phyloP scores from a whole-genome alignment of 2,113 vertebrate genomes.

The Lamprologus speciosus region DNA sequence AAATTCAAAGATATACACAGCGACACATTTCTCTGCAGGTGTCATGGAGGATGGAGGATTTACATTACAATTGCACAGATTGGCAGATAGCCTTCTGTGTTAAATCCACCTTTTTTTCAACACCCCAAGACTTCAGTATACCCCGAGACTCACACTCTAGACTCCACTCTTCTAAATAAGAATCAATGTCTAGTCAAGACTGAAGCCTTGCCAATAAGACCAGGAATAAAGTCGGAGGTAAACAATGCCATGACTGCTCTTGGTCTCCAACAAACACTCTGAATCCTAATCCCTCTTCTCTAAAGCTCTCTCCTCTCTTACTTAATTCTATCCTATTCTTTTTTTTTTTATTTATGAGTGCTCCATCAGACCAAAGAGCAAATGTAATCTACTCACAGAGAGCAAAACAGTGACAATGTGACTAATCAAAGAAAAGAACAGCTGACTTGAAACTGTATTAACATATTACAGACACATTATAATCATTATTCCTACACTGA shows the following conservation, averaged over 20 bases:
- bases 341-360: constrained; percentile 4
- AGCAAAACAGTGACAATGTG: background rate
- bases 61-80: background rate
- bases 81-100: background rate
- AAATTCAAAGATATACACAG: background rate
- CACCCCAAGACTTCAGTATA: background rate
- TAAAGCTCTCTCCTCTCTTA: background rate
- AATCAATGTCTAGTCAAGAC: constrained; percentile 48
- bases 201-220: constrained; percentile 25
- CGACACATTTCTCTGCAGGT: background rate
- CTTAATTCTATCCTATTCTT: background rate
- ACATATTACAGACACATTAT: background rate
- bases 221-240: constrained; percentile 37
- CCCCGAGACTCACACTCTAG: background rate
- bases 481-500: background rate
- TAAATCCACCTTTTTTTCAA: background rate
- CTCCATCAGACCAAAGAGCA: constrained; percentile 34
- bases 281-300: constrained; percentile 30
- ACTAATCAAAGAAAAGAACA: constrained; percentile 16
- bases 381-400: constrained; percentile 9
- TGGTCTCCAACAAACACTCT: constrained; percentile 25
- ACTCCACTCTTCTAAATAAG: constrained; percentile 17
- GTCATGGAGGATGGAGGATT: background rate
- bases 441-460: constrained; percentile 14
- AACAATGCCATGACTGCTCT: constrained; percentile 29